Conservation (phyloP, 2,888 invertebrate species). For the Limnephilus marmoratus region DNA sequence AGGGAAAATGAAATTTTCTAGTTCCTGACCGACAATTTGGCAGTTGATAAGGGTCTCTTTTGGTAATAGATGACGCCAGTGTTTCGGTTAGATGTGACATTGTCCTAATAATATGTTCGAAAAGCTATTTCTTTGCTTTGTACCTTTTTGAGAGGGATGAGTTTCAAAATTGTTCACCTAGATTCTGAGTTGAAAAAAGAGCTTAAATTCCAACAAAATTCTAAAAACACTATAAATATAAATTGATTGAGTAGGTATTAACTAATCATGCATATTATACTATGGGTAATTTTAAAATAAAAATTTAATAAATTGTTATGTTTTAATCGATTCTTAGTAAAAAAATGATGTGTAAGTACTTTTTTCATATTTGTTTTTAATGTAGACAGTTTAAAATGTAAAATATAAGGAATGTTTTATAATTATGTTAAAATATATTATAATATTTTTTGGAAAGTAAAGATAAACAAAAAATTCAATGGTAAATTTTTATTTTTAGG, state of each 20-base stretch:
- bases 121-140: slow-evolving; percentile 2
- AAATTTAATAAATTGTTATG: not conserved
- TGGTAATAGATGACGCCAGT: not conserved
- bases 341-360: not conserved
- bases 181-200: not conserved
- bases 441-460: not conserved
- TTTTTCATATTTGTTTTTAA: not conserved
- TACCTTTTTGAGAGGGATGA: not conserved
- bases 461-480: not conserved
- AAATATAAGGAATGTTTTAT: not conserved
- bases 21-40: not conserved
- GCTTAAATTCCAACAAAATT: not conserved
- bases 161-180: not conserved
- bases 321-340: not conserved
- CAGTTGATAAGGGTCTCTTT: not conserved
- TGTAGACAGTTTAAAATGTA: not conserved
- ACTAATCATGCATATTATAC: not conserved
- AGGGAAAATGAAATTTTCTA: not conserved
- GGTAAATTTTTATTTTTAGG: not conserved
- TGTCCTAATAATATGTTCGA: not conserved
- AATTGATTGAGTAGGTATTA: not conserved
- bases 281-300: not conserved
- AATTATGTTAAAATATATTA: not conserved
- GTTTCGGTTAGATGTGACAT: not conserved
- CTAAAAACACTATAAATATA: not conserved